phyloP scores from a whole-genome alignment of 2,888 invertebrate species.

The Melanostoma scalare region DNA sequence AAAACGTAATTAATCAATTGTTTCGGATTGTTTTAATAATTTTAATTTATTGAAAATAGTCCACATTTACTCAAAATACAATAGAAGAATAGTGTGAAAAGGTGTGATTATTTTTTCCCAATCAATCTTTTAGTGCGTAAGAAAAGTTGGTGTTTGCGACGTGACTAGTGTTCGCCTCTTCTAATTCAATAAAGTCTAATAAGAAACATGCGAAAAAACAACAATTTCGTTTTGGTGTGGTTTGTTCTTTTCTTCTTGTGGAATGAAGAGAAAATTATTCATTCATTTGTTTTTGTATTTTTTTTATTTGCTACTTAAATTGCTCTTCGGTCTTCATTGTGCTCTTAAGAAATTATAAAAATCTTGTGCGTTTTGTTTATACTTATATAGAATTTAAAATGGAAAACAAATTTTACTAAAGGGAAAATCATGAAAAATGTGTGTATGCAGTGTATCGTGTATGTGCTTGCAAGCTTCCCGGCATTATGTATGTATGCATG shows the following conservation, averaged over 20 bases:
- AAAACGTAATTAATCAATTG: slow-evolving; percentile 28
- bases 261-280: slow-evolving; percentile 22
- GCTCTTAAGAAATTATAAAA: background rate
- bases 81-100: slow-evolving; percentile 30
- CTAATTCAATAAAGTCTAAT: slow-evolving; percentile 68
- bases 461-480: background rate
- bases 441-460: background rate
- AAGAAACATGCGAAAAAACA: slow-evolving; percentile 33
- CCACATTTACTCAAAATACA: background rate
- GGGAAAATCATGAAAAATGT: background rate
- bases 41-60: too few species aligned
- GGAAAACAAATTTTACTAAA: background rate
- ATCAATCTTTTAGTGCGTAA: slow-evolving; percentile 58
- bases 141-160: slow-evolving; percentile 54
- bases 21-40: too few species aligned
- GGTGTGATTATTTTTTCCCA: slow-evolving; percentile 49
- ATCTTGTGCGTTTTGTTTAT: too few species aligned
- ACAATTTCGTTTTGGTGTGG: slow-evolving; percentile 35
- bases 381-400: too few species aligned
- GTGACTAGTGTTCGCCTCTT: slow-evolving; percentile 70
- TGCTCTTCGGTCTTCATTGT: background rate
- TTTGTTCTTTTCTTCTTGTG: slow-evolving; percentile 43
- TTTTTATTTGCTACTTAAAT: too few species aligned
- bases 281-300: background rate
- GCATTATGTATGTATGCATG: background rate